Conservation (phyloP, 1,140 invertebrate species). For the Zaprionus kolodkinae region DNA sequence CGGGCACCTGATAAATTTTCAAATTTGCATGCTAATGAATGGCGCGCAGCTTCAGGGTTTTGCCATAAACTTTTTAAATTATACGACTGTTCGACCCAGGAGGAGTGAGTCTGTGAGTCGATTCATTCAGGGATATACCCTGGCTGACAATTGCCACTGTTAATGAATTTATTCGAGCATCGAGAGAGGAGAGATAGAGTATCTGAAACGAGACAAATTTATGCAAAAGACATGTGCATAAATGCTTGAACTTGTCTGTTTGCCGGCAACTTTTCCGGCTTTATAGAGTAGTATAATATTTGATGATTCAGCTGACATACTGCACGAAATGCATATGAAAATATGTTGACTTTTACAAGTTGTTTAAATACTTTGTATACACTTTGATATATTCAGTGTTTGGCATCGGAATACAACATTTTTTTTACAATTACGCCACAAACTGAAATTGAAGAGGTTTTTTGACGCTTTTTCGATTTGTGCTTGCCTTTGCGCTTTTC, state of each 20-base stretch:
- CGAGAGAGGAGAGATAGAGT: not conserved
- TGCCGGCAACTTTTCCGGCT: not conserved
- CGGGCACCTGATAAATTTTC: slow-evolving; percentile 30
- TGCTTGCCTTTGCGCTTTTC: slow-evolving; percentile 9
- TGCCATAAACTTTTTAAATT: slow-evolving; percentile 29
- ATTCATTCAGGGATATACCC: not conserved
- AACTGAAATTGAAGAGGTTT: slow-evolving; percentile 1
- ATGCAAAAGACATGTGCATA: not conserved
- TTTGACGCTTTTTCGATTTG: not conserved
- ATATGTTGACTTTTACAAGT: not conserved
- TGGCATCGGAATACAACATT: not conserved
- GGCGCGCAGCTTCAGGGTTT: not conserved
- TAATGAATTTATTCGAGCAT: slow-evolving; percentile 30
- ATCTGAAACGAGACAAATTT: not conserved
- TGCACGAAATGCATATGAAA: not conserved
- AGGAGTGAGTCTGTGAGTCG: not conserved
- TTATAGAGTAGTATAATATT: not conserved
- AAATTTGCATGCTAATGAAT: slow-evolving; percentile 47
- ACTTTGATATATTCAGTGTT: not conserved
- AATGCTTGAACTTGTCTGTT: not conserved
- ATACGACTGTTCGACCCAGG: slow-evolving; percentile 15
- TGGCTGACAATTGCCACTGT: slow-evolving; percentile 14
- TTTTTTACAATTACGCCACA: slow-evolving; percentile 5
- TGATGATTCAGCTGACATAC: too few species aligned
- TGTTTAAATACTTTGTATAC: not conserved